Base-by-base conservation (phyloP, 2,113 vertebrate genomes). In the Collichthys lucidus region DNA sequence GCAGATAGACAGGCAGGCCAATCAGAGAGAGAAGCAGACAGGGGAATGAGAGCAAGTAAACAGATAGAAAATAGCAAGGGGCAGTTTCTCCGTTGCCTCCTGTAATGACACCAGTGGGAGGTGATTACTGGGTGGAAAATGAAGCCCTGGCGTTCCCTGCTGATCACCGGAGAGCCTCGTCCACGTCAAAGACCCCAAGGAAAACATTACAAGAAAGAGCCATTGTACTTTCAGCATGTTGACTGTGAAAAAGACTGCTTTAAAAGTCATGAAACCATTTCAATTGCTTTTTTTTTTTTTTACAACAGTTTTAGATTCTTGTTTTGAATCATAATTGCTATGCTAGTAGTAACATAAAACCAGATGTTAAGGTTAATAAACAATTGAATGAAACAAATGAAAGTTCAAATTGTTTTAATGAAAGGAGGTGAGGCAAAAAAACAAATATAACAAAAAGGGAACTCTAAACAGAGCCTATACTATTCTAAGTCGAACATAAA, bases 81-180 rank as follows among this genome's bases (percentile, higher is more conserved):
- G 52, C 44, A 6, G 22, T 74, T 75, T 82, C 59, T 83, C 47
- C 53, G 44, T 56, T 52, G 76, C 69, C 70, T 80, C 24, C 49
- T 65, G 56, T 79, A 77, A 84, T 80, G 70, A 75, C 31, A 71
- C 76, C 77, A 40, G 77, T 86, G 79, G 77, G 80, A 84, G 65
- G 72, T 86, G 85, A 89, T 89, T 89, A 90, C 49, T 46, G 44
- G 52, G 75, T 56, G 68, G 77, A 77, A 84, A 81, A 83, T 79
- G 70, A 74, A 86, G 47, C 24, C 14, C 68, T 80, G 73, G 42
- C 66, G 73, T 52, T 40, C 55, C 57, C 74, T 50, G 64, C 75
- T 68, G 61, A 84, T 70, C 68, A 68, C 19, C 64, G 63, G 40
- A 72, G 64, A 69, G 46, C n/a, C 56, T 46, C 8, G 14, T 68